These are phyloP conservation scores for Eristalis pertinax DNA, from an alignment of 2,888 invertebrate species.

Conservation along the genomic window DNA sequence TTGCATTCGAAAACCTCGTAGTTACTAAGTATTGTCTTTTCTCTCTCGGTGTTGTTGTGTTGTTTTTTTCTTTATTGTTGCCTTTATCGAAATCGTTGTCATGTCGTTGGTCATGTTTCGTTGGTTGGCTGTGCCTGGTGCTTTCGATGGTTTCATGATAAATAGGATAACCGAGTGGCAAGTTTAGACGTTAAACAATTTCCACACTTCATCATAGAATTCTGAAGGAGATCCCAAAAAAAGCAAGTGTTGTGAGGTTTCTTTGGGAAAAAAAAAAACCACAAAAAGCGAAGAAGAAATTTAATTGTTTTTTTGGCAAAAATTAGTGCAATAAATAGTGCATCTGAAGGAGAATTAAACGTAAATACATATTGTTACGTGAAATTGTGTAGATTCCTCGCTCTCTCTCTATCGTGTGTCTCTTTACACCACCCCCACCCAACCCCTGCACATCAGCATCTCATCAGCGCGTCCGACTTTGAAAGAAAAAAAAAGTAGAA, in stretches of 20 bases:
- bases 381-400: background rate
- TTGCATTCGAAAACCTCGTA: constrained; percentile 10
- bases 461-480: background rate
- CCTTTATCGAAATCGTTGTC: background rate
- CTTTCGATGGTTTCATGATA: background rate
- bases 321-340: background rate
- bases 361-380: background rate
- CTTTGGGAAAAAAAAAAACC: background rate
- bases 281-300: background rate
- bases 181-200: background rate
- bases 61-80: background rate
- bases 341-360: background rate
- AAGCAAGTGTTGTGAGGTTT: background rate
- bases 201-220: too few relatives aligned
- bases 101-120: background rate
- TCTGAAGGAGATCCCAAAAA: too few relatives aligned
- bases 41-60: background rate
- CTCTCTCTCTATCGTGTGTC: background rate
- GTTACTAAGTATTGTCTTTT: constrained; percentile 12
- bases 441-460: background rate
- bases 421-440: constrained; percentile 32
- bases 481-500: background rate
- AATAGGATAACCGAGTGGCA: background rate
- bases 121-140: background rate
- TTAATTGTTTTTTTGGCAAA: background rate